Conservation (phyloP, 2,888 invertebrate genomes). For the Ganaspis brasiliensis region DNA sequence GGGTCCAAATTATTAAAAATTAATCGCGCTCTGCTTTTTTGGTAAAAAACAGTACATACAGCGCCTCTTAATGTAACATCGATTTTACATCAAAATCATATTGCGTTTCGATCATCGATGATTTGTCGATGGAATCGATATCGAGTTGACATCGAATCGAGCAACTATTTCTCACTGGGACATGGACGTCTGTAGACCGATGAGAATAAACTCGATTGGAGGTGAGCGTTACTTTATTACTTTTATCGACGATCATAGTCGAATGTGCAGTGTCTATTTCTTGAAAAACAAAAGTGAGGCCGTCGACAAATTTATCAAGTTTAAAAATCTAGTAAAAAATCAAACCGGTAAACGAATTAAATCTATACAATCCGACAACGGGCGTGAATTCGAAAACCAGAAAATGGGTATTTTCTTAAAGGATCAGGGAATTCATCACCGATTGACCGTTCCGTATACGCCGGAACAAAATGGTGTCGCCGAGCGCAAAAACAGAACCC, state of each 20-base stretch:
- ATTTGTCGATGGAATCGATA: too few relatives aligned
- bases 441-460: constrained; percentile 64
- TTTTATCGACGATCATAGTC: constrained; percentile 64
- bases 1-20: background rate
- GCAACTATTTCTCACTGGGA: too few relatives aligned
- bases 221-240: constrained; percentile 59
- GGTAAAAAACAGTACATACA: too few relatives aligned
- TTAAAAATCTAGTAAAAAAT: constrained; percentile 56
- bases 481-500: too few relatives aligned
- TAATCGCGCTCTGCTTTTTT: too few relatives aligned
- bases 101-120: constrained; percentile 53
- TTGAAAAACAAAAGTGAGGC: constrained; percentile 57
- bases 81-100: too few relatives aligned
- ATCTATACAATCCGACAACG: constrained; percentile 48
- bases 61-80: too few relatives aligned
- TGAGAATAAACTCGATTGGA: constrained; percentile 54
- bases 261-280: constrained; percentile 59
- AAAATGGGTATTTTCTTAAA: constrained; percentile 41
- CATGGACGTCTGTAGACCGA: constrained; percentile 58
- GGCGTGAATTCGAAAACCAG: too few relatives aligned
- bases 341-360: constrained; percentile 58
- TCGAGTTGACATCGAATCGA: too few relatives aligned
- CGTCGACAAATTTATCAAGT: constrained; percentile 55
- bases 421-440: constrained; percentile 63
- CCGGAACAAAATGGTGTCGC: constrained; percentile 67